These are phyloP conservation scores for Battus philenor DNA, from an alignment of 1,140 invertebrate species.

Conservation along the genomic window DNA sequence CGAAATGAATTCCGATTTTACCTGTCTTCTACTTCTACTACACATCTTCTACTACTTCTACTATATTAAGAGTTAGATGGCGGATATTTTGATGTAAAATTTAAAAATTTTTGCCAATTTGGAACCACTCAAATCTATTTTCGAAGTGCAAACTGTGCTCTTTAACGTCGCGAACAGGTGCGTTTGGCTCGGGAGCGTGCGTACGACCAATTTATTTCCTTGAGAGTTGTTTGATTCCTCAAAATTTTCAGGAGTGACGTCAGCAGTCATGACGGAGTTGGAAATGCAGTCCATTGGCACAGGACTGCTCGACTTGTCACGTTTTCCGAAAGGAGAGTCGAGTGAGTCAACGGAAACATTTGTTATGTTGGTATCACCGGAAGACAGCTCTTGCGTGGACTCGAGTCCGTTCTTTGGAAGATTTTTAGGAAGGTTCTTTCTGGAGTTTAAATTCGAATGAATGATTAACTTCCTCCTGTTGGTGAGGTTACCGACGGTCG, in stretches of 20 bases:
- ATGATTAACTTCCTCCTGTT: slow-evolving; percentile 62
- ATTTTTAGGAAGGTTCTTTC: slow-evolving; percentile 63
- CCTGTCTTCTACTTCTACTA: no score
- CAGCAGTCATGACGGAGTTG: slow-evolving; percentile 56
- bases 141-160: no score
- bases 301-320: slow-evolving; percentile 64
- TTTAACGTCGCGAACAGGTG: no score
- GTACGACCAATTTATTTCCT: slow-evolving; percentile 69
- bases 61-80: no score
- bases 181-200: no score
- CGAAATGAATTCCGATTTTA: no score
- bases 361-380: slow-evolving; percentile 68
- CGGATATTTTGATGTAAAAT: no score
- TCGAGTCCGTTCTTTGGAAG: slow-evolving; percentile 49
- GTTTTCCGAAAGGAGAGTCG: slow-evolving; percentile 64
- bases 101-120: no score
- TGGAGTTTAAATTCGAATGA: slow-evolving; percentile 54
- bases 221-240: slow-evolving; percentile 69
- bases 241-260: slow-evolving; percentile 57
- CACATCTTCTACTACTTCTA: no score
- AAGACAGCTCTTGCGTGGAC: slow-evolving; percentile 59
- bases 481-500: slow-evolving; percentile 32
- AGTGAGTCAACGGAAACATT: slow-evolving; percentile 69
- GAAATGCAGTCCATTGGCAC: slow-evolving; percentile 68
- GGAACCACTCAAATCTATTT: no score